Percentiles rank a stretch among this genome's conserved stretches.
Conservation (phyloP, 2,113 vertebrate species). For the Morone saxatilis region DNA sequence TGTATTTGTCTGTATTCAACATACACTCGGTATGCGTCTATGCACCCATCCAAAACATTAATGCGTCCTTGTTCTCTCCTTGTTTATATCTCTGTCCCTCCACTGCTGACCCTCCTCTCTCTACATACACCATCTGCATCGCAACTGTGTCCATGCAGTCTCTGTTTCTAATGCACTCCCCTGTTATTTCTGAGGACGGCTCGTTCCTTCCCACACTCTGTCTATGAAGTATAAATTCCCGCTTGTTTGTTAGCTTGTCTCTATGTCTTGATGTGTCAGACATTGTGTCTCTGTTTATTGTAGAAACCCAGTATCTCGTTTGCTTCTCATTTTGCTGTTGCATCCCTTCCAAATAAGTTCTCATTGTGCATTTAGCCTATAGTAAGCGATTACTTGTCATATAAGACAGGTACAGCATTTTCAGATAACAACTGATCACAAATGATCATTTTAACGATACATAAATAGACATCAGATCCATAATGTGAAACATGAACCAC, state of each 20-base stretch:
- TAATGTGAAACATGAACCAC: constrained; percentile 12
- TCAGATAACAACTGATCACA: not conserved
- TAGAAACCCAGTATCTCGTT: constrained; percentile 6
- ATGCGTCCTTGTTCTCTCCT: constrained; percentile 27
- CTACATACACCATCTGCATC: constrained; percentile 52
- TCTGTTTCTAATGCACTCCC: constrained; percentile 36
- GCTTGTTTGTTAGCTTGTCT: constrained; percentile 17
- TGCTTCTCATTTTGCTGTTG: constrained; percentile 15
- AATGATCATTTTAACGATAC: not conserved
- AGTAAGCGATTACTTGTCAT: not conserved
- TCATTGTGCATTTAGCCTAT: not conserved
- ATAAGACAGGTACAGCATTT: not conserved
- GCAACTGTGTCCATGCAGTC: constrained; percentile 40
- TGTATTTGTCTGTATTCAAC: constrained; percentile 13
- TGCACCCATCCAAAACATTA: constrained; percentile 21
- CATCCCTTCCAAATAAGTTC: constrained; percentile 11
- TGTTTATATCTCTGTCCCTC: constrained; percentile 26
- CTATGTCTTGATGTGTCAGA: not conserved
- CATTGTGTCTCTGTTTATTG: constrained; percentile 22
- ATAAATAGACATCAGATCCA: constrained; percentile 1
- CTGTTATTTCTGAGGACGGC: constrained; percentile 20
- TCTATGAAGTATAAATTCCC: constrained; percentile 38
- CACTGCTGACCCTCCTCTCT: constrained; percentile 18
- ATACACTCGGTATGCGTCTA: not conserved
- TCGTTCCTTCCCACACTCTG: constrained; percentile 34